These are phyloP conservation scores for Melinopterus prodromus DNA, from an alignment of 2,888 invertebrate species.

Conservation along the genomic window DNA sequence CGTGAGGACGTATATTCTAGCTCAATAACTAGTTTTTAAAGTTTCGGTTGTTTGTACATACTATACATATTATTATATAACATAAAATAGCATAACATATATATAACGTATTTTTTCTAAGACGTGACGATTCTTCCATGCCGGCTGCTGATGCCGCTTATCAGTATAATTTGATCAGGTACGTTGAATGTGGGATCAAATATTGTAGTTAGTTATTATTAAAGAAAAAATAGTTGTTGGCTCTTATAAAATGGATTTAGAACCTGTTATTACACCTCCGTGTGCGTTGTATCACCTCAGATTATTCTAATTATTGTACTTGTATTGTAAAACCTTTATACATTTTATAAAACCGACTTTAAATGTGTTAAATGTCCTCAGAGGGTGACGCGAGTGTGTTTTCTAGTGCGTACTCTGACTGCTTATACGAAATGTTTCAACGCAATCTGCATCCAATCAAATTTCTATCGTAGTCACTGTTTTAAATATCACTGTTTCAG, in stretches of 20 bases:
- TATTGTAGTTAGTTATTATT: constrained; percentile 53
- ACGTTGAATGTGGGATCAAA: constrained; percentile 61
- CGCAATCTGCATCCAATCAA: background rate
- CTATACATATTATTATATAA: constrained; percentile 21
- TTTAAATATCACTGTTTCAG: too few species aligned
- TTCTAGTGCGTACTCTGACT: background rate
- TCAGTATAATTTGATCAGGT: constrained; percentile 59
- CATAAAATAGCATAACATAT: constrained; percentile 36
- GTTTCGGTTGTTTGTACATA: constrained; percentile 44
- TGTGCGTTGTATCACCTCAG: constrained; percentile 19
- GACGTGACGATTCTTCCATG: constrained; percentile 51
- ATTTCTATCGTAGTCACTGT: background rate
- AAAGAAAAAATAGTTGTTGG: constrained; percentile 37
- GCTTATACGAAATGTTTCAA: background rate
- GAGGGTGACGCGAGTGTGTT: too few species aligned
- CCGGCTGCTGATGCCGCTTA: constrained; percentile 47
- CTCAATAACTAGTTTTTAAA: constrained; percentile 25
- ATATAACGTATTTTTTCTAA: constrained; percentile 24
- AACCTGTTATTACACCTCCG: constrained; percentile 33
- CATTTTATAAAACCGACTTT: constrained; percentile 28
- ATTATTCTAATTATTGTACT: constrained; percentile 12
- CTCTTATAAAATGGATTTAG: constrained; percentile 34
- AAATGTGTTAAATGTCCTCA: too few species aligned
- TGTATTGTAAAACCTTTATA: constrained; percentile 15
- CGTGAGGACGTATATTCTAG: constrained; percentile 17